phyloP scores from a whole-genome alignment of 2,113 vertebrate genomes.

The Mungos mungo region DNA sequence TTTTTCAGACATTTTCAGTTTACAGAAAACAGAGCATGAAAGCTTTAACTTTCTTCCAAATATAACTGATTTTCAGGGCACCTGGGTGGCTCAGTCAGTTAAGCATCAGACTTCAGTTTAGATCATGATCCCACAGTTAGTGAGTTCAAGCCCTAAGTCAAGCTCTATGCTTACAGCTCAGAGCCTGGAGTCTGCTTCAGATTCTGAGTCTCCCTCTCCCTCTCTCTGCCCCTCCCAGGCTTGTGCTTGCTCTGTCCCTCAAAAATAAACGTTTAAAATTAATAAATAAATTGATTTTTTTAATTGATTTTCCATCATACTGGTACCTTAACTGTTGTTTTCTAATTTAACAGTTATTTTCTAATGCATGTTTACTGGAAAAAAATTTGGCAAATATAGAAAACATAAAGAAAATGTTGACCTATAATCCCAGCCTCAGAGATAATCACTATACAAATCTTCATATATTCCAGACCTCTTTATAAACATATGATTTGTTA shows the following conservation, averaged over 20 bases:
- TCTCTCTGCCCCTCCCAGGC: too few species aligned
- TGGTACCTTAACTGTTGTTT: constrained; percentile 2
- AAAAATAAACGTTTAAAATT: too few species aligned
- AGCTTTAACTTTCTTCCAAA: neutral
- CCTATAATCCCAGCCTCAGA: neutral
- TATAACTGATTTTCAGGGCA: neutral
- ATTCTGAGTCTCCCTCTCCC: too few species aligned
- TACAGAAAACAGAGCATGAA: neutral
- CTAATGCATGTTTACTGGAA: neutral
- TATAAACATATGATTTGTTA: neutral
- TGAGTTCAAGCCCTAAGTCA: too few species aligned
- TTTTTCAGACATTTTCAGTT: neutral
- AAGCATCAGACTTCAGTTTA: too few species aligned
- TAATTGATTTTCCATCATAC: neutral
- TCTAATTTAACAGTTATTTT: constrained; percentile 17
- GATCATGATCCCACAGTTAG: too few species aligned
- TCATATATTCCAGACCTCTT: neutral
- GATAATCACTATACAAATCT: neutral
- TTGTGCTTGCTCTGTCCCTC: too few species aligned
- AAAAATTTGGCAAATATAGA: neutral
- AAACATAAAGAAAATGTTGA: constrained; percentile 4
- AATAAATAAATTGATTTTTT: too few species aligned
- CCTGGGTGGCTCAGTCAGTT: too few species aligned
- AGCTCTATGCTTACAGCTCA: too few species aligned
- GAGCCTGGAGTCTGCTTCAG: too few species aligned